phyloP scores from a whole-genome alignment of 1,140 invertebrate species.

The Drosophila azteca region DNA sequence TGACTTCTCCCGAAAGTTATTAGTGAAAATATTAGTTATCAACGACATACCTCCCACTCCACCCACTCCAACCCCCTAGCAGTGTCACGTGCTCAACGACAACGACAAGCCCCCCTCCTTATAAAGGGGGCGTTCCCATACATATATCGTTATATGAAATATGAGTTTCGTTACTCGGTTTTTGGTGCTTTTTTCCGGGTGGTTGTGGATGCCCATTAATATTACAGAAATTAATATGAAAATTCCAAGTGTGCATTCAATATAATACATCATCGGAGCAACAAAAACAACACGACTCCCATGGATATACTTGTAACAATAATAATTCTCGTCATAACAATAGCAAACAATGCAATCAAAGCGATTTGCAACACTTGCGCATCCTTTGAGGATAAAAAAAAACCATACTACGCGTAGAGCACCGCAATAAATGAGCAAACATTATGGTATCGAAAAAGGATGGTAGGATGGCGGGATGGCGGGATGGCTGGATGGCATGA shows the following conservation, averaged over 20 bases:
- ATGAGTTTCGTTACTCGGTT: slow-evolving; percentile 43
- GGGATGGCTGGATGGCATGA: too few relatives aligned
- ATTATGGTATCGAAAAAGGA: slow-evolving; percentile 42
- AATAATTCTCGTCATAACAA: slow-evolving; percentile 73
- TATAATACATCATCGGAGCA: slow-evolving; percentile 73
- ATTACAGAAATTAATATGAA: slow-evolving; percentile 78
- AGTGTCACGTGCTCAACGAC: slow-evolving; percentile 21
- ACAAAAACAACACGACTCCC: slow-evolving; percentile 14
- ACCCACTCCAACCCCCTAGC: background rate
- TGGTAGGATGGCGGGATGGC: slow-evolving; percentile 2
- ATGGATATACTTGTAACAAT: slow-evolving; percentile 40
- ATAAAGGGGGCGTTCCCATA: slow-evolving; percentile 32
- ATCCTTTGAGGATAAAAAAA: slow-evolving; percentile 58
- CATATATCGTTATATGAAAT: slow-evolving; percentile 59
- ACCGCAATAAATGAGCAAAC: slow-evolving; percentile 69
- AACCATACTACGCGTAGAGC: slow-evolving; percentile 10
- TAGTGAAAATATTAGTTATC: background rate
- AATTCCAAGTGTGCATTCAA: slow-evolving; percentile 77
- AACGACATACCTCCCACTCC: background rate
- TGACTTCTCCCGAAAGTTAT: too few relatives aligned
- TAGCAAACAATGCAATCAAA: slow-evolving; percentile 77
- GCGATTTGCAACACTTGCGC: slow-evolving; percentile 80
- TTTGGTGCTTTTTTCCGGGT: slow-evolving; percentile 13
- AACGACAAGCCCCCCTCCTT: background rate
- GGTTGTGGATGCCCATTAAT: slow-evolving; percentile 63